Percentiles rank a stretch among this genome's conserved stretches.
Conservation (phyloP, 1,140 invertebrate species). For the Formica exsecta region DNA sequence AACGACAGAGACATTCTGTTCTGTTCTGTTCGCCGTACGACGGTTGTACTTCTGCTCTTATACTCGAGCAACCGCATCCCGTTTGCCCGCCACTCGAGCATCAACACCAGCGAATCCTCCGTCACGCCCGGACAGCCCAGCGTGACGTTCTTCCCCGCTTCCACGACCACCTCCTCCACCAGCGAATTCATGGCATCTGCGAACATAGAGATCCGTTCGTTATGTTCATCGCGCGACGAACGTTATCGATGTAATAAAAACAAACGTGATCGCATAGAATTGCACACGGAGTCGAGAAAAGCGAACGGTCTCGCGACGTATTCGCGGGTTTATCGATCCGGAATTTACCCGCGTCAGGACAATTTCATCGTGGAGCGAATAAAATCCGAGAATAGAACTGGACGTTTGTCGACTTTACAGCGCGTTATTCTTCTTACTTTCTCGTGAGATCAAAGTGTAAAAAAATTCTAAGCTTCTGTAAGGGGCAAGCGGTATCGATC, state of each 20-base stretch:
- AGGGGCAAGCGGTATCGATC: not conserved
- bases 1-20: slow-evolving; percentile 87
- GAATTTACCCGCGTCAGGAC: slow-evolving; percentile 66
- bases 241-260: slow-evolving; percentile 69
- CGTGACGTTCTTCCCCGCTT: slow-evolving; percentile 89
- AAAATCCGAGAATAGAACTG: slow-evolving; percentile 44
- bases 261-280: slow-evolving; percentile 7
- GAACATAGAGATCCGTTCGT: slow-evolving; percentile 66
- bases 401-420: slow-evolving; percentile 31
- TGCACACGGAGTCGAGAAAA: not conserved
- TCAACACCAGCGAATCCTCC: slow-evolving; percentile 88
- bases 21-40: slow-evolving; percentile 85
- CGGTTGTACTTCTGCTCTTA: slow-evolving; percentile 86
- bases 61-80: slow-evolving; percentile 85
- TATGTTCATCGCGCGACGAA: slow-evolving; percentile 46
- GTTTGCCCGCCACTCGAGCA: slow-evolving; percentile 88
- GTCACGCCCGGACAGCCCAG: slow-evolving; percentile 89
- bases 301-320: not conserved
- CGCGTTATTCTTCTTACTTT: not conserved
- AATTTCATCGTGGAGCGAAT: slow-evolving; percentile 57
- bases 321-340: slow-evolving; percentile 5
- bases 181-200: slow-evolving; percentile 87
- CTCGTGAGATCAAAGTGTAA: slow-evolving; percentile 18
- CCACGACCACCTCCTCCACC: slow-evolving; percentile 87
- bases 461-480: slow-evolving; percentile 5